These are phyloP conservation scores for Scrobipalpa atriplicella DNA, from an alignment of 2,888 invertebrate genomes.

Conservation along the genomic window DNA sequence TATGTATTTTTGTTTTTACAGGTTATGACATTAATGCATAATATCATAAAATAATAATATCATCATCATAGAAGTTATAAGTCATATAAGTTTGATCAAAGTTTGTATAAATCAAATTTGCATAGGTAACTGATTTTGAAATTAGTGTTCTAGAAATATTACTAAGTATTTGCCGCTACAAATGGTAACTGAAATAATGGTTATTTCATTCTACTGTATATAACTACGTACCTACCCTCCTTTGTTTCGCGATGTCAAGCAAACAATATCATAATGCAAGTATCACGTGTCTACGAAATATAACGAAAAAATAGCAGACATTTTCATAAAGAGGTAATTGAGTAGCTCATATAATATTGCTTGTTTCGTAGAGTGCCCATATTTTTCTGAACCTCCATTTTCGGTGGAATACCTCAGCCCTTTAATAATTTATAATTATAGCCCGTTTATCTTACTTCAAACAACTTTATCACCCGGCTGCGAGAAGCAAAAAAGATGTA, in stretches of 20 bases:
- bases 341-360: slow-evolving; percentile 17
- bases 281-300: neutral
- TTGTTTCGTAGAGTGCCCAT: slow-evolving; percentile 25
- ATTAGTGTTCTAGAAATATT: too few relatives aligned
- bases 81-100: too few relatives aligned
- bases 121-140: too few relatives aligned
- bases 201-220: too few relatives aligned
- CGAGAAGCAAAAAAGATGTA: neutral
- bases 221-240: too few relatives aligned
- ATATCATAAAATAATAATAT: too few relatives aligned
- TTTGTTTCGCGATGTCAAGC: neutral
- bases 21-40: too few relatives aligned
- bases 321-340: slow-evolving; percentile 15
- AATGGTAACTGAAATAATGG: too few relatives aligned
- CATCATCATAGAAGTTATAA: too few relatives aligned
- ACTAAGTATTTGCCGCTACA: too few relatives aligned
- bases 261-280: neutral
- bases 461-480: neutral
- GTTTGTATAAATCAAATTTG: too few relatives aligned
- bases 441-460: neutral
- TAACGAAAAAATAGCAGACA: neutral
- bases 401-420: neutral
- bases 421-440: slow-evolving; percentile 24
- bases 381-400: slow-evolving; percentile 20
- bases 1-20: too few relatives aligned